Evolutionary conservation across 2,797 vertebrate species (phyloP), one percentile per base, ranked within the genome.

Genomic region (Melanotaenia parkinsoni): DNA sequence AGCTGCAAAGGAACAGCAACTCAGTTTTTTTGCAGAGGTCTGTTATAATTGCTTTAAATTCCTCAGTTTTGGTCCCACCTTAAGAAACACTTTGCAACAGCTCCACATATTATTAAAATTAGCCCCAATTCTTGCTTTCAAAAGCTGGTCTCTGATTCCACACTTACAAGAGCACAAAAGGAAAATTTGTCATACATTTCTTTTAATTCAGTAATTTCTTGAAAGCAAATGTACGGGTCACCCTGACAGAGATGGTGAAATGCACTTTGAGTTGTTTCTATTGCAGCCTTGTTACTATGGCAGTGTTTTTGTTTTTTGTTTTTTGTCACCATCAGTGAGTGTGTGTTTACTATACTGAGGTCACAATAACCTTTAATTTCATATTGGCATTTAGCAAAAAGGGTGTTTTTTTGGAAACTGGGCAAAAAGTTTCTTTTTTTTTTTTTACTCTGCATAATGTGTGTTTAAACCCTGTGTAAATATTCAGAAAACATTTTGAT

Each of bases 281-380:
- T 5, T 8, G 0, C 8, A 18, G 30, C 14, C 35, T 50, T 70
- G 81, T 89, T 86, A 45, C 81, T 68, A 79, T 85, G 80, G 79
- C 26, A 72, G 81, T 57, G 30, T 40, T 40, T 16, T 16, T 40
- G 1, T 16, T 40, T 14, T 16, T 14, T 3, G 12, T 67, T 67
- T 80, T 71, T 78, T 57, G 69, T 72, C 72, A 70, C 54, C 58
- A 35, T 50, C 63, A 58, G 47, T 8, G 57, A 58, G 20, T 60
- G 20, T 60, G 28, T 64, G 45, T 84, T 82, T 54, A 59, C 53
- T 58, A 66, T 8, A 53, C 54, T 56, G 57, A 72, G 68, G 53
- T 47, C 47, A 53, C 33, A 3, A 24, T 1, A 28, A 80, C 76
- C 67, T 30, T 74, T 50, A 58, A 66, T 32, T 61, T 72, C 14